Conservation (phyloP, 2,888 invertebrate species). For the Aspidiotus destructor region DNA sequence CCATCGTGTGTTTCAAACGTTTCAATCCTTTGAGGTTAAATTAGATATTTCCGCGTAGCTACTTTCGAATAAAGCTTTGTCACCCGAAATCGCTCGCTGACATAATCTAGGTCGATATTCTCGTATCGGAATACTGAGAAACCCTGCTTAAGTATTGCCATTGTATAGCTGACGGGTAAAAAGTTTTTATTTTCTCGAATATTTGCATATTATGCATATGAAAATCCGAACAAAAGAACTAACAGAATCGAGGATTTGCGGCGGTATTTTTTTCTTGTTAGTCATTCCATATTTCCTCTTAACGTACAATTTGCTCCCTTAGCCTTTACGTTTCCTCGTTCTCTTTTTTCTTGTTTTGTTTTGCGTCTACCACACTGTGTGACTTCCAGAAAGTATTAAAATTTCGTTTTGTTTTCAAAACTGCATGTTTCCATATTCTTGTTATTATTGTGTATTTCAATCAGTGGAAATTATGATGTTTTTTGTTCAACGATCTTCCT, state of each 20-base stretch:
- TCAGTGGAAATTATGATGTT: no score
- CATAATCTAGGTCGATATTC: background rate
- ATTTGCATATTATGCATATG: constrained; percentile 30
- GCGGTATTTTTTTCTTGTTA: constrained; percentile 19
- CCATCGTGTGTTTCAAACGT: no score
- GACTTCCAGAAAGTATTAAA: constrained; percentile 5
- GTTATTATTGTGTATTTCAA: background rate
- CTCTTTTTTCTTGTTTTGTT: background rate
- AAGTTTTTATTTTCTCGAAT: constrained; percentile 22
- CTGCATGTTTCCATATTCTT: background rate
- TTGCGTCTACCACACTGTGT: no score
- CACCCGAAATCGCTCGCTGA: no score
- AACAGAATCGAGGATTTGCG: constrained; percentile 26
- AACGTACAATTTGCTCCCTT: constrained; percentile 6
- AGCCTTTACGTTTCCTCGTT: constrained; percentile 11
- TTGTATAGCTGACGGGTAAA: constrained; percentile 22
- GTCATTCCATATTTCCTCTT: constrained; percentile 23
- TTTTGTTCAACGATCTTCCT: no score
- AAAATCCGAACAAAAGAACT: constrained; percentile 30
- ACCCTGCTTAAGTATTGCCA: constrained; percentile 3
- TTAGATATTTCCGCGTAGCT: no score
- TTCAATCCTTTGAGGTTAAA: no score
- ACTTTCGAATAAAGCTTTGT: no score
- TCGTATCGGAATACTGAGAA: constrained; percentile 3
- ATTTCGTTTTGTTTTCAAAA: constrained; percentile 9